A percentile compares a stretch with the other conserved stretches of the same genome.
Evolutionary conservation across 2,113 vertebrate species (phyloP).

Genomic region (Numida meleagris): DNA sequence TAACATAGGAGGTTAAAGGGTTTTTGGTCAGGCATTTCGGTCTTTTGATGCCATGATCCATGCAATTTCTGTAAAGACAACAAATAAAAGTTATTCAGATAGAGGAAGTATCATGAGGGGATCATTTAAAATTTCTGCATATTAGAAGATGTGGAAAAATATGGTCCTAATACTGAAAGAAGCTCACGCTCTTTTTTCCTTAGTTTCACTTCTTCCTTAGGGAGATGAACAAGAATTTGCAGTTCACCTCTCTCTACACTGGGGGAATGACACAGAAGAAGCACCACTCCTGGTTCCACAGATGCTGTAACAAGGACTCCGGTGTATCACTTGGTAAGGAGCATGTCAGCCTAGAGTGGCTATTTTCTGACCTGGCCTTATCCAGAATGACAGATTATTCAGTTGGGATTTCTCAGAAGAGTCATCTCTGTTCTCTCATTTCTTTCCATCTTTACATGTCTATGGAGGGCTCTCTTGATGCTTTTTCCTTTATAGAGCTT

Average conservation of each 20-base stretch:
- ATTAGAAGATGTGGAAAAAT: neutral
- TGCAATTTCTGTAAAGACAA: neutral
- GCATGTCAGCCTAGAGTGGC: neutral
- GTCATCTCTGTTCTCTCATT: neutral
- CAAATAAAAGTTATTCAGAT: neutral
- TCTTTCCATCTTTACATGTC: neutral
- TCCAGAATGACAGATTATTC: neutral
- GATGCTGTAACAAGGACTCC: neutral
- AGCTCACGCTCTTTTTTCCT: neutral
- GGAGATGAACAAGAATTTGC: neutral
- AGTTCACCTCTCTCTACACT: neutral
- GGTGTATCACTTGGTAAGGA: neutral
- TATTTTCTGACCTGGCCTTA: neutral
- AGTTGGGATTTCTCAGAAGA: neutral
- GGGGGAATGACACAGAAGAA: neutral
- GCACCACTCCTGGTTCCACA: accelerated
- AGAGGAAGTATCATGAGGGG: neutral
- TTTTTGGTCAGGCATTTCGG: neutral
- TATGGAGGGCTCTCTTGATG: neutral
- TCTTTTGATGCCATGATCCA: neutral
- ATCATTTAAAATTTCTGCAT: neutral
- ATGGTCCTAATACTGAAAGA: accelerated
- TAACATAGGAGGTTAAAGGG: neutral
- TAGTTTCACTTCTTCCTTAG: neutral
- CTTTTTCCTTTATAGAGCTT: neutral